These are phyloP conservation scores for Pogonomyrmex barbatus DNA, from an alignment of 1,140 invertebrate species.

Conservation along the genomic window DNA sequence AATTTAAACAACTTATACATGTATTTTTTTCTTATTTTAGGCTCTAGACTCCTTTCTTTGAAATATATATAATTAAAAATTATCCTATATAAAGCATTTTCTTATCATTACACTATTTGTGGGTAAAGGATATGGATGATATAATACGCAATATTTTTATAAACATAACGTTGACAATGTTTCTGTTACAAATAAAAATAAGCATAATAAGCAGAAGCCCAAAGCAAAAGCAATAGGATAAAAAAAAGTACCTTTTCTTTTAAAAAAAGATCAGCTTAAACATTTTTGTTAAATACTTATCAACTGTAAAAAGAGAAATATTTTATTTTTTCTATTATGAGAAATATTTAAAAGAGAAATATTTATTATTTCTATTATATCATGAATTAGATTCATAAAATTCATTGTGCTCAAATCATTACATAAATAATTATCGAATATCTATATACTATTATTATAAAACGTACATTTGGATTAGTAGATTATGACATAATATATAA, in stretches of 20 bases:
- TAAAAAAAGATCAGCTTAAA: conserved; percentile 62
- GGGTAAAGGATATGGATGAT: neutral
- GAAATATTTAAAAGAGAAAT: neutral
- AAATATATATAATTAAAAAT: conserved; percentile 24
- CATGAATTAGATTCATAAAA: neutral
- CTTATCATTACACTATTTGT: conserved; percentile 21
- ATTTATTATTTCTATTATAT: neutral
- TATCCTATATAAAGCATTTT: conserved; percentile 19
- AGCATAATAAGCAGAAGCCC: conserved; percentile 43
- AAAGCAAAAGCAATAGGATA: conserved; percentile 49
- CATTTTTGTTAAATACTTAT: conserved; percentile 22
- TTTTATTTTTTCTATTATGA: too few species aligned
- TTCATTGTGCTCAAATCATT: neutral
- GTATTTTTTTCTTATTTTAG: conserved; percentile 1
- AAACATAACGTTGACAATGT: neutral
- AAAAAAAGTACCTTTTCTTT: conserved; percentile 40
- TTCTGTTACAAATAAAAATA: conserved; percentile 38
- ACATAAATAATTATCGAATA: conserved; percentile 9
- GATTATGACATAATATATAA: neutral
- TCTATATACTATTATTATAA: neutral
- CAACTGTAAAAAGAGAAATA: neutral
- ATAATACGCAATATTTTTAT: conserved; percentile 34
- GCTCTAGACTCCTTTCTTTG: neutral
- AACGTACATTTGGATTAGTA: neutral
- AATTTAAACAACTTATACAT: neutral